A percentile compares a stretch with the other conserved stretches of the same genome.
Evolutionary conservation across 2,113 vertebrate genomes (phyloP).

Genomic region (Labrus mixtus): DNA sequence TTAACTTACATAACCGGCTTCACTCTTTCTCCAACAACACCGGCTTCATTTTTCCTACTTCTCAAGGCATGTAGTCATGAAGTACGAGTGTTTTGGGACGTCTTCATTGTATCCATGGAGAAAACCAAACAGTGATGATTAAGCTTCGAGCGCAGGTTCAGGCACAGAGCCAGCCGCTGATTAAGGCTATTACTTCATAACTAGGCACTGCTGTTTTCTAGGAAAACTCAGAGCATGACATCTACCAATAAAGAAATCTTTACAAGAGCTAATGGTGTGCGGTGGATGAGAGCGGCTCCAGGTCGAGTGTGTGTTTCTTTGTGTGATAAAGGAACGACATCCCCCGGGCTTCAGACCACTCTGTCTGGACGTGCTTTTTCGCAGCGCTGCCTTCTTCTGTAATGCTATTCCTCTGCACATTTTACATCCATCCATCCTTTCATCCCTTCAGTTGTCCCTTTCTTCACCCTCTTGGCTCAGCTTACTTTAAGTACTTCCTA

Average conservation of each 20-base stretch:
- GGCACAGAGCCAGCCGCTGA: slow-evolving; percentile 58
- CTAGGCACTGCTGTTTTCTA: slow-evolving; percentile 61
- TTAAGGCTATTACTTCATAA: slow-evolving; percentile 71
- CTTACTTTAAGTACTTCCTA: not conserved
- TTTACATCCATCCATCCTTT: slow-evolving; percentile 25
- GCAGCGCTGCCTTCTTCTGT: slow-evolving; percentile 33
- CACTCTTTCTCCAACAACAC: slow-evolving; percentile 20
- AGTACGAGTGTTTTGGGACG: slow-evolving; percentile 34
- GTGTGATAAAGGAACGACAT: slow-evolving; percentile 33
- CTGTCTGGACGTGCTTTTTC: slow-evolving; percentile 47
- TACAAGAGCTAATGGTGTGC: slow-evolving; percentile 46
- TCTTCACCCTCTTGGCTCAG: not conserved
- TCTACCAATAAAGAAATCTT: slow-evolving; percentile 62
- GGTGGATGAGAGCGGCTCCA: slow-evolving; percentile 32
- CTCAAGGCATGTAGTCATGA: slow-evolving; percentile 44
- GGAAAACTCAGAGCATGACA: slow-evolving; percentile 53
- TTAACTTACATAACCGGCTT: slow-evolving; percentile 41
- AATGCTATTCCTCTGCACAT: slow-evolving; percentile 60
- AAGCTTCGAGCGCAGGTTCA: slow-evolving; percentile 40
- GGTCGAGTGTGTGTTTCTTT: slow-evolving; percentile 39
- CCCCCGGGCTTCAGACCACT: slow-evolving; percentile 49
- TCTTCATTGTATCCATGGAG: slow-evolving; percentile 67
- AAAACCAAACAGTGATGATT: slow-evolving; percentile 66
- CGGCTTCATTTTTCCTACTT: slow-evolving; percentile 15
- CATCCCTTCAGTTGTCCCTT: slow-evolving; percentile 14